Percentiles rank a stretch among this genome's conserved stretches.
Conservation (phyloP, 1,140 invertebrate genomes). For the Panulirus ornatus region DNA sequence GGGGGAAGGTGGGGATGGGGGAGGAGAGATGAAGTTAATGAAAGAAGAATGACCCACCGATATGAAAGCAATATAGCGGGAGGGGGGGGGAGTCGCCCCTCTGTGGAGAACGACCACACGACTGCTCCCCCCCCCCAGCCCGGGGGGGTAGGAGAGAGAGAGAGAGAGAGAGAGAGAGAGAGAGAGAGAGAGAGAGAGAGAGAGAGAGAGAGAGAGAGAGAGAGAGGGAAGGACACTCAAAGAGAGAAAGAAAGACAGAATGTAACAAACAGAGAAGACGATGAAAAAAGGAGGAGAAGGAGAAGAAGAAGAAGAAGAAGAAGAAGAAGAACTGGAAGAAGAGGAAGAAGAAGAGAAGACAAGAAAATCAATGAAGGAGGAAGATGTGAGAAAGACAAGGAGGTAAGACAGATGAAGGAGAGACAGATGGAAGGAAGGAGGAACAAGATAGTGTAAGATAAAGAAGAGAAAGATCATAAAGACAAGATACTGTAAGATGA, state of each 20-base stretch:
- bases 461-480: no score
- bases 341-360: background rate
- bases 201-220: background rate
- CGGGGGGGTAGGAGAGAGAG: background rate
- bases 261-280: no score
- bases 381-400: background rate
- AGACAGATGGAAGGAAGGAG: no score
- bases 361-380: background rate
- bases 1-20: background rate
- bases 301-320: background rate
- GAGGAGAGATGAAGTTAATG: background rate
- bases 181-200: background rate
- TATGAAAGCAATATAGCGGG: no score
- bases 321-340: background rate
- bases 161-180: background rate
- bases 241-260: background rate
- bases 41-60: background rate
- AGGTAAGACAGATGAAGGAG: background rate
- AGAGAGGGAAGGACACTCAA: background rate
- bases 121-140: no score
- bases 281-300: background rate
- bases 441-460: no score
- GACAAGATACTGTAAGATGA: no score
- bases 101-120: no score
- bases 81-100: no score